phyloP scores from a whole-genome alignment of 2,888 invertebrate species.

The Tricholauxania praeusta region DNA sequence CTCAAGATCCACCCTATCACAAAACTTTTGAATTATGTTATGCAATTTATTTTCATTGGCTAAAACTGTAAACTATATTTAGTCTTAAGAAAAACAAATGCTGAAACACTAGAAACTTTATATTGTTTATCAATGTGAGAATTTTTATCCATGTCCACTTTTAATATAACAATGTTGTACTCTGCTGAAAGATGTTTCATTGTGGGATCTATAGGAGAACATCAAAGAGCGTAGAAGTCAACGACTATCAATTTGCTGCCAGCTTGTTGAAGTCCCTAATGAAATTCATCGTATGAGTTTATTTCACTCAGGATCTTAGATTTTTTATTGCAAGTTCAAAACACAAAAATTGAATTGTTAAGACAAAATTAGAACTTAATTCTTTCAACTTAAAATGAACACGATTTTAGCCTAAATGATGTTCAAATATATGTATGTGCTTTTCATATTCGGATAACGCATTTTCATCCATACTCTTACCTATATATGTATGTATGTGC shows the following conservation, averaged over 20 bases:
- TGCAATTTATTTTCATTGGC: slow-evolving; percentile 29
- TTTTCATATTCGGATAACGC: no score
- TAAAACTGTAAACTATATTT: no score
- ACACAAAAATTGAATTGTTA: no score
- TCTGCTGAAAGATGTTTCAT: slow-evolving; percentile 43
- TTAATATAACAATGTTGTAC: not conserved
- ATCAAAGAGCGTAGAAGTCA: slow-evolving; percentile 55
- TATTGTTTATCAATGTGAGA: slow-evolving; percentile 43
- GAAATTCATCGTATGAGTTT: not conserved
- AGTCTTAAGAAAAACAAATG: slow-evolving; percentile 34
- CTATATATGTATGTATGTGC: no score
- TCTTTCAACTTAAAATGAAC: no score
- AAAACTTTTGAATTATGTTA: slow-evolving; percentile 21
- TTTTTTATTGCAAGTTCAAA: not conserved
- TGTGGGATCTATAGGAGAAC: slow-evolving; percentile 48
- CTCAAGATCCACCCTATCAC: not conserved
- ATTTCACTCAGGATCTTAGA: not conserved
- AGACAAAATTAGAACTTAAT: no score
- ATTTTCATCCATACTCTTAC: no score
- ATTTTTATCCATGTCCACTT: slow-evolving; percentile 47
- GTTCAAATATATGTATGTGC: no score
- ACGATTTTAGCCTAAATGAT: no score
- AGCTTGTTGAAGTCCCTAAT: no score
- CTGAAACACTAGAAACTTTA: slow-evolving; percentile 45
- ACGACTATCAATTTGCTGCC: slow-evolving; percentile 50